Evolutionary conservation across 2,797 vertebrate genomes (phyloP).

Genomic region (Miichthys miiuy): DNA sequence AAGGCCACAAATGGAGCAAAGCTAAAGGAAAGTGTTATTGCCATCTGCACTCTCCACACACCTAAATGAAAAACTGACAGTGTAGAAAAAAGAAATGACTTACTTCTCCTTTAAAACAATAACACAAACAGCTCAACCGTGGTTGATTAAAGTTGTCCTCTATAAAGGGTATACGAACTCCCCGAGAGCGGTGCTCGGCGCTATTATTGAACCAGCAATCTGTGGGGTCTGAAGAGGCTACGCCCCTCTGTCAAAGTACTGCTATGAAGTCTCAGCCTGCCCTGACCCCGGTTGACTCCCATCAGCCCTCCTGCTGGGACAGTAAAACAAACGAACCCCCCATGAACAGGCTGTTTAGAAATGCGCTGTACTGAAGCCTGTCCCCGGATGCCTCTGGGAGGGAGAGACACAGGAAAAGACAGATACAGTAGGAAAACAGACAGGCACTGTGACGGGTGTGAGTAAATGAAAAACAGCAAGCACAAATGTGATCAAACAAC

Average conservation of each 20-base stretch:
- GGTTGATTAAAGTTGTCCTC: conserved; percentile 80
- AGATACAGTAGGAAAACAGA: conserved; percentile 42
- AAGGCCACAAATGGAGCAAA: conserved; percentile 9
- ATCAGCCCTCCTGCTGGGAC: conserved; percentile 81
- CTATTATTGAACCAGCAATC: conserved; percentile 80
- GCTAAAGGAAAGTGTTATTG: conserved; percentile 29
- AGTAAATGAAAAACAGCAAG: conserved; percentile 12
- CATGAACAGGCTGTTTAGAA: conserved; percentile 82
- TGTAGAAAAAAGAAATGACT: conserved; percentile 44
- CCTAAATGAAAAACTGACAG: conserved; percentile 48
- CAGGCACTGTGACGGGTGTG: background rate
- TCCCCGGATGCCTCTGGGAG: conserved; percentile 67
- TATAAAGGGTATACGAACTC: conserved; percentile 74
- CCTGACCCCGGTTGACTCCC: conserved; percentile 82
- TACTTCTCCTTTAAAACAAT: conserved; percentile 67
- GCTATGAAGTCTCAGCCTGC: conserved; percentile 75
- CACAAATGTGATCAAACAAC: conserved; percentile 36
- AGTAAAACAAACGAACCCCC: conserved; percentile 84
- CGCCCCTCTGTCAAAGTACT: conserved; percentile 77
- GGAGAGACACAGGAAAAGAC: conserved; percentile 56
- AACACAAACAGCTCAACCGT: conserved; percentile 67
- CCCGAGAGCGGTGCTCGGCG: conserved; percentile 48
- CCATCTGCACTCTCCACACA: conserved; percentile 22
- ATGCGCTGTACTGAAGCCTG: conserved; percentile 74
- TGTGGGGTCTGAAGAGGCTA: conserved; percentile 81